These are phyloP conservation scores for Diadumene lineata DNA, from an alignment of 92 coral and sea anemone species.

Conservation along the genomic window DNA sequence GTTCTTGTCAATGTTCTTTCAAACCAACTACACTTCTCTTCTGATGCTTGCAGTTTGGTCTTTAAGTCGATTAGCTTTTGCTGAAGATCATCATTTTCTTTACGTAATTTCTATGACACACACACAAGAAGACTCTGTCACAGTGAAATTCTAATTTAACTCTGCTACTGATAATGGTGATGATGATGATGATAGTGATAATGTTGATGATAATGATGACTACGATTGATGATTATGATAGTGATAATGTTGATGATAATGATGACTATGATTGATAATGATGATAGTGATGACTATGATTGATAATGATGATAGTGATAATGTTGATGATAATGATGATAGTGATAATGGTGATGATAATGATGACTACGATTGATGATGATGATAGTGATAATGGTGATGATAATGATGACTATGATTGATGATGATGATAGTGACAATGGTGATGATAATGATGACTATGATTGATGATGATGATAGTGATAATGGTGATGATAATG, in stretches of 20 bases:
- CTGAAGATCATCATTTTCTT: slow-evolving; percentile 83
- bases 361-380: background rate
- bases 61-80: slow-evolving; percentile 69
- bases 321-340: too few relatives aligned
- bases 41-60: slow-evolving; percentile 74
- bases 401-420: background rate
- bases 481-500: background rate
- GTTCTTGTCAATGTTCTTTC: slow-evolving; percentile 90
- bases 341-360: background rate
- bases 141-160: too few relatives aligned
- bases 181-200: background rate
- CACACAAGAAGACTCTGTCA: background rate
- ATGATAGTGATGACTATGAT: too few relatives aligned
- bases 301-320: too few relatives aligned
- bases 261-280: too few relatives aligned
- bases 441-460: background rate
- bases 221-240: background rate
- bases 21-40: slow-evolving; percentile 96
- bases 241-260: background rate
- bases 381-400: background rate
- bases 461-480: background rate
- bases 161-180: too few relatives aligned
- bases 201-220: background rate
- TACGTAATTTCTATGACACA: slow-evolving; percentile 78
- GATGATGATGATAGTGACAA: background rate